Evolutionary conservation across 2,888 invertebrate species (phyloP), one percentile per base, ranked within the genome.

Genomic region (Abscondita cerata): DNA sequence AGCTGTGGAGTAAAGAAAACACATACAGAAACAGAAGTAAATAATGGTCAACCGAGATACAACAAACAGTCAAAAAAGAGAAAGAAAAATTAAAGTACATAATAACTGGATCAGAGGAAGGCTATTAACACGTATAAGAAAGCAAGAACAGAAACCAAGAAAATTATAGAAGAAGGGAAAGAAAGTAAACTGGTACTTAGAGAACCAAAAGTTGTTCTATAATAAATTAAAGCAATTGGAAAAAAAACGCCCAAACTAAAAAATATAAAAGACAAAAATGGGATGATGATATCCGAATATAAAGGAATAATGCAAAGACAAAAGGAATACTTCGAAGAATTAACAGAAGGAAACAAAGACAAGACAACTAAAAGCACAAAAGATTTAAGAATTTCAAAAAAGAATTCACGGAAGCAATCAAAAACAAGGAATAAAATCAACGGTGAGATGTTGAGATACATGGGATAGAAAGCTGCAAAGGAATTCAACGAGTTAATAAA

Each of bases 221-320:
- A 44, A 12, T 54, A 44, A 20, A 25, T 41, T 54, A 41, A 54
- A 44, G 34, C 46, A 54, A 19, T 52, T 52, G 38, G 18, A 52
- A 19, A 52, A 41, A 52, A 52, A 52, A 40, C 16, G 20, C 55
- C 36, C n/a, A 55, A 44, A 55, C 15, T 55, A 55, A 46, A 25
- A 19, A 31, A 33, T 33, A 47, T 55, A 47, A 55, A 46, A 54
- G 33, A 47, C 18, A 18, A 40, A 44, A 19, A 52, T 8, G 50
- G 50, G 15, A 50, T 31, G n/a, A 33, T 51, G 15, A 4, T 51
- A 51, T 9, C 51, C 11, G 16, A 51, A 31, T 40, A 52, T 13
- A 52, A 52, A 13, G 15, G 25, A 8, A 52, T 52, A 52, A 52
- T 52, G 18, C 8, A 52, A 38, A 33, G 36, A 12, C 20, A 11